These are phyloP conservation scores for Hippoglossus hippoglossus DNA, from an alignment of 2,797 vertebrate species.

Conservation along the genomic window DNA sequence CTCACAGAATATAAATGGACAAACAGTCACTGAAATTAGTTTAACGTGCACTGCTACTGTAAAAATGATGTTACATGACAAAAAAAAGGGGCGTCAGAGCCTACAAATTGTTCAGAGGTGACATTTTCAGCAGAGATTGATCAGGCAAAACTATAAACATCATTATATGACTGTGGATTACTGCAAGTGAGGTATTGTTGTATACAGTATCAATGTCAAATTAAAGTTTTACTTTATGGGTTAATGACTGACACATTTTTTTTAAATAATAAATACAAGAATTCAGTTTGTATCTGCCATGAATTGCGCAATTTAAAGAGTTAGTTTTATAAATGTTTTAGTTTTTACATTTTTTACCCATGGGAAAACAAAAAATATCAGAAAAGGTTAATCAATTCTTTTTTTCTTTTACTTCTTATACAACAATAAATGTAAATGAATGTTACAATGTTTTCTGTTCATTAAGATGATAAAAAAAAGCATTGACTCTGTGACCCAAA, in stretches of 20 bases:
- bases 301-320: constrained; percentile 14
- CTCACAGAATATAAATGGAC: constrained; percentile 73
- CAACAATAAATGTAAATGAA: not conserved
- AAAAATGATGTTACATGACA: constrained; percentile 18
- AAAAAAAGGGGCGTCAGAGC: constrained; percentile 25
- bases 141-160: constrained; percentile 18
- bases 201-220: not conserved
- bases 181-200: not conserved
- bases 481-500: not conserved
- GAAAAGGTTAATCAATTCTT: not conserved
- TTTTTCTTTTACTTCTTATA: not conserved
- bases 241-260: too few species aligned
- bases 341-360: not conserved
- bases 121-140: constrained; percentile 18
- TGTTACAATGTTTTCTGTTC: not conserved
- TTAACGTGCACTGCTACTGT: constrained; percentile 34
- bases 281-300: constrained; percentile 23
- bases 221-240: not conserved
- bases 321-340: constrained; percentile 16
- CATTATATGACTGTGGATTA: constrained; percentile 4
- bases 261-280: not conserved
- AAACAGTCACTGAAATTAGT: constrained; percentile 59
- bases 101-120: constrained; percentile 26
- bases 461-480: not conserved
- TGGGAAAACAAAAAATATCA: constrained; percentile 6